Conservation (phyloP, 2,888 invertebrate genomes). For the Drosophila prostipennis region DNA sequence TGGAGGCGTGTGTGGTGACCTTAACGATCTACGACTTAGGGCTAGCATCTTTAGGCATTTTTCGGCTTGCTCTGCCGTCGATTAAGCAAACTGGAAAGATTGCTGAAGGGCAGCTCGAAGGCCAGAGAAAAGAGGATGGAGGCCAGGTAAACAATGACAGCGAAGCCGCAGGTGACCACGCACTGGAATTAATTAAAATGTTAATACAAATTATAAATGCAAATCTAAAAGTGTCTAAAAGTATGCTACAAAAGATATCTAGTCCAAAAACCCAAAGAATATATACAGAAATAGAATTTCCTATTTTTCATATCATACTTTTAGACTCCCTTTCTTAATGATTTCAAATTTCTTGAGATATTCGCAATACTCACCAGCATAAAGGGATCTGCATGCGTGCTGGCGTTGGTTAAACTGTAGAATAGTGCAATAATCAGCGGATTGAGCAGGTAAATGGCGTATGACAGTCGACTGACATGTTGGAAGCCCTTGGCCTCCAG, state of each 20-base stretch:
- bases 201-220: neutral
- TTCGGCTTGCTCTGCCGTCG: constrained; percentile 53
- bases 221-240: no score
- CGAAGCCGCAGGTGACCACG: constrained; percentile 81
- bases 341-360: no score
- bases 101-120: constrained; percentile 83
- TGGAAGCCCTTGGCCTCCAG: constrained; percentile 82
- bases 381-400: constrained; percentile 83
- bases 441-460: constrained; percentile 86
- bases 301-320: no score
- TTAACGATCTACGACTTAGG: constrained; percentile 25
- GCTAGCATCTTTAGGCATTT: constrained; percentile 63
- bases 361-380: constrained; percentile 79
- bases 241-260: no score
- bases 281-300: no score
- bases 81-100: constrained; percentile 77
- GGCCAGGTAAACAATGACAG: constrained; percentile 80
- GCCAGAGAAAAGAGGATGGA: constrained; percentile 81
- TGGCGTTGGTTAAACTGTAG: constrained; percentile 82
- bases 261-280: no score
- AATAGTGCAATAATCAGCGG: constrained; percentile 86
- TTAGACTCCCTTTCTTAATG: no score
- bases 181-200: constrained; percentile 55
- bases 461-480: constrained; percentile 86
- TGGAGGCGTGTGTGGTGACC: constrained; percentile 55